Percentiles rank a stretch among this genome's conserved stretches.
These are phyloP conservation scores for Heliconius melpomene DNA, from an alignment of 1,140 invertebrate genomes.

Conservation along the genomic window DNA sequence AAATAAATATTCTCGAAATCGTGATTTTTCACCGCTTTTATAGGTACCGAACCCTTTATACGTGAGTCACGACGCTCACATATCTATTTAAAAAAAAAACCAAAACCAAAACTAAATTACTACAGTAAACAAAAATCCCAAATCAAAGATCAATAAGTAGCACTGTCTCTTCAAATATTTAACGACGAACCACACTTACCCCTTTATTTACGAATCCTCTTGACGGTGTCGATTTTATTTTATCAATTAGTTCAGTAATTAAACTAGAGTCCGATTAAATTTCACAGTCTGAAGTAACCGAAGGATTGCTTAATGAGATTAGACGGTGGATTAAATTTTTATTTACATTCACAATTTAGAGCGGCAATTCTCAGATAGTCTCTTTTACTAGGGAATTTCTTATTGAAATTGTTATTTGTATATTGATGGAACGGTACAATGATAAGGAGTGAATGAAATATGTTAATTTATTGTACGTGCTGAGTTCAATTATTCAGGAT, in stretches of 20 bases:
- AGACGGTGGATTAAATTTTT: constrained; percentile 15
- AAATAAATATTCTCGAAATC: too few relatives aligned
- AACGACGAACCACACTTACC: constrained; percentile 21
- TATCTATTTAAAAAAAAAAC: not conserved
- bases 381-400: not conserved
- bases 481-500: too few relatives aligned
- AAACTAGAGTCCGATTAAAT: constrained; percentile 37
- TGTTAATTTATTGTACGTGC: not conserved
- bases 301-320: constrained; percentile 25
- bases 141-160: constrained; percentile 8
- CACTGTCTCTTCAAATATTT: not conserved
- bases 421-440: not conserved
- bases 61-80: too few relatives aligned
- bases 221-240: constrained; percentile 41
- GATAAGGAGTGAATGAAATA: not conserved
- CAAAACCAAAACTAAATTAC: not conserved
- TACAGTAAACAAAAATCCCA: not conserved
- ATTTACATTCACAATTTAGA: constrained; percentile 2
- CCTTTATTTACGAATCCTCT: constrained; percentile 30
- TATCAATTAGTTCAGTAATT: constrained; percentile 55
- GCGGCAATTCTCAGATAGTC: not conserved
- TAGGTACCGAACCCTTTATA: too few relatives aligned
- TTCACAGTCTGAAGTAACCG: constrained; percentile 20
- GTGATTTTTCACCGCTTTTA: too few relatives aligned
- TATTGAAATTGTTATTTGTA: not conserved